Evolutionary conservation across 2,113 vertebrate genomes (phyloP).

Genomic region (Phylloscopus trochilus): DNA sequence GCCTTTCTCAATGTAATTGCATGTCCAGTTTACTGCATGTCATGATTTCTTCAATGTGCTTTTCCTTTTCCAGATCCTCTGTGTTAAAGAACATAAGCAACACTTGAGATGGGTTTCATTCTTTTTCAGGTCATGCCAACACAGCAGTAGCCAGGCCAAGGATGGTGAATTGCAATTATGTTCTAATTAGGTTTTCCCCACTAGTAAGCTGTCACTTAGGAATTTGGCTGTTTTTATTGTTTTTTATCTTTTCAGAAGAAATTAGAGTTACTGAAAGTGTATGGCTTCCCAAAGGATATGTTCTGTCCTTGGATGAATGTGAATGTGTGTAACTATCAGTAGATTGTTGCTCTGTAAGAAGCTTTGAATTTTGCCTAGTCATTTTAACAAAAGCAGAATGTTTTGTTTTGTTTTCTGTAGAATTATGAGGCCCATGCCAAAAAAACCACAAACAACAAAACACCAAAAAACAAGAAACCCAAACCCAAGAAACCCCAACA

Average conservation of each 20-base stretch:
- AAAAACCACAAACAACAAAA: not conserved
- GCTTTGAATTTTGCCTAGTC: not conserved
- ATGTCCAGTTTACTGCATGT: not conserved
- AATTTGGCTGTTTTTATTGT: not conserved
- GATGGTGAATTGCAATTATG: not conserved
- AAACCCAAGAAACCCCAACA: not conserved
- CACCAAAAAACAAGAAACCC: not conserved
- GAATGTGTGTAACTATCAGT: not conserved
- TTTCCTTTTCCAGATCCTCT: not conserved
- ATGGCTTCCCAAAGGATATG: not conserved
- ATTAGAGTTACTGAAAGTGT: not conserved
- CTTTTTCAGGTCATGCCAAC: not conserved
- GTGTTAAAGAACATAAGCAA: not conserved
- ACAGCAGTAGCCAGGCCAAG: not conserved
- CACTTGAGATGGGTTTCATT: not conserved
- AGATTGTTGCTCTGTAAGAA: not conserved
- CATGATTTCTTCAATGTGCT: not conserved
- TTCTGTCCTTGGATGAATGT: not conserved
- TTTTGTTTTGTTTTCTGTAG: not conserved
- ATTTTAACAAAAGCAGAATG: not conserved
- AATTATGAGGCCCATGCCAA: not conserved
- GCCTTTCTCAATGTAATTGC: not conserved
- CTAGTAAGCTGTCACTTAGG: not conserved
- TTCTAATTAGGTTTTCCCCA: not conserved
- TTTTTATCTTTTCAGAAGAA: not conserved